phyloP scores from a whole-genome alignment of 2,797 vertebrate species.

The Ibycter americanus region DNA sequence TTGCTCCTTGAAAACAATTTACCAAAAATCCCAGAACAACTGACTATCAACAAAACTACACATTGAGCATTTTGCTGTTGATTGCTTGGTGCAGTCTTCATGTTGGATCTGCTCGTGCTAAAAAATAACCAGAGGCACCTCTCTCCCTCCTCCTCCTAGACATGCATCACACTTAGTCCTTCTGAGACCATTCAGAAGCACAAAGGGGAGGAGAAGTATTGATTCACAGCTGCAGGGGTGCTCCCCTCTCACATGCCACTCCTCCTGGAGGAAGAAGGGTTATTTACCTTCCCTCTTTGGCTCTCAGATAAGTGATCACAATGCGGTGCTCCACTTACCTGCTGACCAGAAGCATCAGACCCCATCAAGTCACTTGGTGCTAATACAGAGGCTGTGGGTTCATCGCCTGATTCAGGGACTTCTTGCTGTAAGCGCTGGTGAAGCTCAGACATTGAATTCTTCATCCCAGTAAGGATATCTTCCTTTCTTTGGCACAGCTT shows the following conservation, averaged over 20 bases:
- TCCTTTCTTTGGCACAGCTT: slow-evolving; percentile 77
- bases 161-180: not conserved
- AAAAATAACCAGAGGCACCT: not conserved
- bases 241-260: not conserved
- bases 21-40: not conserved
- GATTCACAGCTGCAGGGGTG: not conserved
- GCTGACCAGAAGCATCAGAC: slow-evolving; percentile 37
- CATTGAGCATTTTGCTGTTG: not conserved
- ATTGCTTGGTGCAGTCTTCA: not conserved
- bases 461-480: slow-evolving; percentile 64
- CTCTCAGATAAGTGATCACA: not conserved
- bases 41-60: not conserved
- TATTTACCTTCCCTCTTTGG: not conserved
- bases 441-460: slow-evolving; percentile 68
- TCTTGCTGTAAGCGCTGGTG: slow-evolving; percentile 65
- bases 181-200: not conserved
- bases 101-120: not conserved
- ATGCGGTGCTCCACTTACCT: slow-evolving; percentile 46
- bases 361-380: slow-evolving; percentile 18
- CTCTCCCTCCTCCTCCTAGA: not conserved
- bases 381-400: not conserved
- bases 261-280: not conserved
- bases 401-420: slow-evolving; percentile 47
- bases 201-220: not conserved
- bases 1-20: not conserved